Percentiles rank a stretch among this genome's conserved stretches.
Conservation (phyloP, 2,797 vertebrate genomes). For the Toxotes lorentzi region DNA sequence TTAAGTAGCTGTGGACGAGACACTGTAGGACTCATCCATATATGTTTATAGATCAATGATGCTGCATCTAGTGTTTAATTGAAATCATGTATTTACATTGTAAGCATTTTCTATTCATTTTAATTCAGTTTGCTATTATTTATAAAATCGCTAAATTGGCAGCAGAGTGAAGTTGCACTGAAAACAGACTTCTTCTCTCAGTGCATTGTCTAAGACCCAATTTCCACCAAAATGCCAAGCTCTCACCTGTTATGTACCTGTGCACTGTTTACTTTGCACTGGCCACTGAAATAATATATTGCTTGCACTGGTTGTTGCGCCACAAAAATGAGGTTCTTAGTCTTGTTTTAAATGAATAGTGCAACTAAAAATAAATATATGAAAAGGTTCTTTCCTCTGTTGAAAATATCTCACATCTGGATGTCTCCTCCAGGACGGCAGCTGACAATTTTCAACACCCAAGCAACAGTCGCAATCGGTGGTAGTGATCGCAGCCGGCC, state of each 20-base stretch:
- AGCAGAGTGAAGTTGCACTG: not conserved
- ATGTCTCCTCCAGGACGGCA: slow-evolving; percentile 90
- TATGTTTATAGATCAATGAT: too few relatives aligned
- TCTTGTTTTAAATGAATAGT: not conserved
- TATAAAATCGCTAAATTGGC: not conserved
- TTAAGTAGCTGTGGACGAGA: too few relatives aligned
- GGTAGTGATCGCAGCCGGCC: slow-evolving; percentile 93
- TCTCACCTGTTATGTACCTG: not conserved
- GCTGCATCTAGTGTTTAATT: not conserved
- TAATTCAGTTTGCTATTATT: not conserved
- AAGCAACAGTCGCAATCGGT: slow-evolving; percentile 95
- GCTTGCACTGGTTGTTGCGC: not conserved
- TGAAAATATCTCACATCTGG: slow-evolving; percentile 30
- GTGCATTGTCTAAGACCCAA: not conserved
- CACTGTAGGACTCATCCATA: too few relatives aligned
- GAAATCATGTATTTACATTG: not conserved
- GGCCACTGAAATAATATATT: too few relatives aligned
- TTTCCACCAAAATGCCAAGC: not conserved
- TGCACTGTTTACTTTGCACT: not conserved
- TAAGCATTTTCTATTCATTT: not conserved
- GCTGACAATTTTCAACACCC: slow-evolving; percentile 99
- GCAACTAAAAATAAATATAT: not conserved
- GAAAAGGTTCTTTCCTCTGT: not conserved
- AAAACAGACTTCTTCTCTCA: not conserved
- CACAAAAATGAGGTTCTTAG: not conserved